Evolutionary conservation across 2,797 vertebrate genomes (phyloP).

Genomic region (Agapornis canus): DNA sequence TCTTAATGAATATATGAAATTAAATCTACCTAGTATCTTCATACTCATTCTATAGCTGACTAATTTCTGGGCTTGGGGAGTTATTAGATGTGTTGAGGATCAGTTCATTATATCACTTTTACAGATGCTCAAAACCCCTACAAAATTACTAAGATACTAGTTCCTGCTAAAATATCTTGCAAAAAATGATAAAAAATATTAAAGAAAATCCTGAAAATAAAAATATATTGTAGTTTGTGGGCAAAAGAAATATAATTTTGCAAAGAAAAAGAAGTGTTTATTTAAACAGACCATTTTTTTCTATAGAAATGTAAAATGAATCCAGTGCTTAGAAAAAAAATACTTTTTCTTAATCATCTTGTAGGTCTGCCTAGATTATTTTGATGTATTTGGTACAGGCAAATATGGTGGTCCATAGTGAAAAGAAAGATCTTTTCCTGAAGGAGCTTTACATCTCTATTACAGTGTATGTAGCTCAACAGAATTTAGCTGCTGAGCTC

Average conservation of each 20-base stretch:
- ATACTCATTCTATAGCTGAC: neutral
- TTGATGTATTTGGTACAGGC: neutral
- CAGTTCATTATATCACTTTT: neutral
- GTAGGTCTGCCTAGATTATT: neutral
- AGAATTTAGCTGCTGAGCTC: neutral
- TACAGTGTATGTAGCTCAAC: neutral
- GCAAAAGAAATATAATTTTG: neutral
- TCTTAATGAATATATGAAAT: neutral
- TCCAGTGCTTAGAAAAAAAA: neutral
- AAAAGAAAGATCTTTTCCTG: neutral
- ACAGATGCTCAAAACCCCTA: neutral
- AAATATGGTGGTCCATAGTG: neutral
- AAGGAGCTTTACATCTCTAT: neutral
- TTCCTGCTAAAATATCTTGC: neutral
- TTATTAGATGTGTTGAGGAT: neutral
- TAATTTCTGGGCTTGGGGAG: neutral
- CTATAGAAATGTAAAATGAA: neutral
- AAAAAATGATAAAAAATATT: neutral
- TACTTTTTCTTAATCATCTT: neutral
- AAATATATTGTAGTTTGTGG: neutral
- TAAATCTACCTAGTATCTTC: neutral
- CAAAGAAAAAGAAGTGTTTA: accelerated
- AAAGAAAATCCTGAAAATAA: neutral
- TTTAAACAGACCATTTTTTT: neutral
- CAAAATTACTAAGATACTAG: neutral